These are phyloP conservation scores for Cherax quadricarinatus DNA, from an alignment of 1,140 invertebrate genomes.

Conservation along the genomic window DNA sequence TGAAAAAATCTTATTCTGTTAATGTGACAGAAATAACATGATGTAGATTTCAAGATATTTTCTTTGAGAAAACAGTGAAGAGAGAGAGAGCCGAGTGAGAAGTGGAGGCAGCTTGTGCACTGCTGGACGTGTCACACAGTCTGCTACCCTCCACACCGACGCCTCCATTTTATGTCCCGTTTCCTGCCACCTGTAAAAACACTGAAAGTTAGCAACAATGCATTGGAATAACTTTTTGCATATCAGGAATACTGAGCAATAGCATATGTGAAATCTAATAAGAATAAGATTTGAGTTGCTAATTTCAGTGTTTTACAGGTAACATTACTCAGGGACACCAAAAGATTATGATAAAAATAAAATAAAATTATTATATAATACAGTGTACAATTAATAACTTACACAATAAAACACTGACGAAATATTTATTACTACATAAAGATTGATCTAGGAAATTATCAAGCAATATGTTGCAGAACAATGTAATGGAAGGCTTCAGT, in stretches of 20 bases:
- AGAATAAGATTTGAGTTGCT: slow-evolving; percentile 45
- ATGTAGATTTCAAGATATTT: background rate
- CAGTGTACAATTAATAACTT: background rate
- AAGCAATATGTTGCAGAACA: too few relatives aligned
- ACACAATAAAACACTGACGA: background rate
- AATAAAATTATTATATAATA: background rate
- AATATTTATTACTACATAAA: too few relatives aligned
- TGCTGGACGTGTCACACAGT: slow-evolving; percentile 6
- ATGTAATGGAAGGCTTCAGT: too few relatives aligned
- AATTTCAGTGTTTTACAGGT: slow-evolving; percentile 68
- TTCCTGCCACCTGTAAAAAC: slow-evolving; percentile 68
- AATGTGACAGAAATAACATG: background rate
- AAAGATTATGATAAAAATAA: background rate
- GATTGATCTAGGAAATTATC: too few relatives aligned
- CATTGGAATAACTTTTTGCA: slow-evolving; percentile 37
- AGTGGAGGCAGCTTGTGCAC: background rate
- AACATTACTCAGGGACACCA: slow-evolving; percentile 39
- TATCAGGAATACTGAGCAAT: slow-evolving; percentile 6
- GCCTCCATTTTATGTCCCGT: slow-evolving; percentile 41
- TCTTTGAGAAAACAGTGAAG: background rate
- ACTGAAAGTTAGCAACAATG: slow-evolving; percentile 69
- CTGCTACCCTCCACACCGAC: slow-evolving; percentile 16
- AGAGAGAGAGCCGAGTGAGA: background rate
- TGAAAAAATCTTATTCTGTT: background rate
- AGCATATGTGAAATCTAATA: slow-evolving; percentile 28